Conservation (phyloP, 2,888 invertebrate species). For the Noctuana brunneofusca region DNA sequence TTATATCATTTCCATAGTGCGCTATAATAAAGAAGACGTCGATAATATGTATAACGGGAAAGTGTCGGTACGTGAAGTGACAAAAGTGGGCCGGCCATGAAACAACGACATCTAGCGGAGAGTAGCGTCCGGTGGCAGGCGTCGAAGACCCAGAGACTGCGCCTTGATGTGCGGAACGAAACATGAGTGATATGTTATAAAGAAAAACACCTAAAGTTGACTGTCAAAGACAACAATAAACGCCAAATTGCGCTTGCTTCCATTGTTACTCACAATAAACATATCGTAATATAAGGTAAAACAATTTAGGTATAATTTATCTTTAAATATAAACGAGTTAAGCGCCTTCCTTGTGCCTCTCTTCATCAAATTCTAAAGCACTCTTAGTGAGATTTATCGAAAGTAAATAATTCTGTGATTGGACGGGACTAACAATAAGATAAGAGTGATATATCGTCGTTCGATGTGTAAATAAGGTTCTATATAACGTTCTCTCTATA, state of each 20-base stretch:
- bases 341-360: slow-evolving; percentile 80
- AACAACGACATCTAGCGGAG: slow-evolving; percentile 66
- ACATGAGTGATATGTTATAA: slow-evolving; percentile 61
- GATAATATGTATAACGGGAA: slow-evolving; percentile 63
- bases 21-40: slow-evolving; percentile 45
- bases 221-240: slow-evolving; percentile 50
- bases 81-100: slow-evolving; percentile 80
- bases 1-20: slow-evolving; percentile 44
- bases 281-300: slow-evolving; percentile 74
- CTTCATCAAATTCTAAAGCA: slow-evolving; percentile 69
- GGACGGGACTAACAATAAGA: slow-evolving; percentile 47
- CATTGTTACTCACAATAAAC: slow-evolving; percentile 70
- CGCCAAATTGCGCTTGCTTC: slow-evolving; percentile 82
- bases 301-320: slow-evolving; percentile 57
- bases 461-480: slow-evolving; percentile 60
- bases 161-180: slow-evolving; percentile 77
- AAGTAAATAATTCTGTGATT: slow-evolving; percentile 69
- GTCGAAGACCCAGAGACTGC: slow-evolving; percentile 78
- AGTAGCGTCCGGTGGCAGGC: slow-evolving; percentile 73
- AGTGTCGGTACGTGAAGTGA: slow-evolving; percentile 74
- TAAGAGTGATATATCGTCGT: slow-evolving; percentile 60
- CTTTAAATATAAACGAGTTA: slow-evolving; percentile 54
- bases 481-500: slow-evolving; percentile 27
- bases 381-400: slow-evolving; percentile 62
- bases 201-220: slow-evolving; percentile 39